phyloP scores from a whole-genome alignment of 2,797 vertebrate genomes.

The Myotis pilosus region DNA sequence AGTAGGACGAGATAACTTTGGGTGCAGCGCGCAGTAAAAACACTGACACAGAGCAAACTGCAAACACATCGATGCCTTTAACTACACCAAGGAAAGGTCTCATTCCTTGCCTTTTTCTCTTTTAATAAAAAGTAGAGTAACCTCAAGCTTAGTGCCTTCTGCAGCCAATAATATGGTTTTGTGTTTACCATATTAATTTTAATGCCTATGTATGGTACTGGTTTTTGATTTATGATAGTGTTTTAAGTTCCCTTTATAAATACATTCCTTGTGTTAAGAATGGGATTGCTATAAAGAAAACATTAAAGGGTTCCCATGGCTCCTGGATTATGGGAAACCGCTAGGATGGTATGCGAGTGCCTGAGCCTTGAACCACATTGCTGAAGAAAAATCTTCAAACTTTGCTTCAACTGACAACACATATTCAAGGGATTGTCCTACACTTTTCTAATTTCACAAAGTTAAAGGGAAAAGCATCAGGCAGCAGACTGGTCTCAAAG shows the following conservation, averaged over 20 bases:
- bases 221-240: not conserved
- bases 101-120: not conserved
- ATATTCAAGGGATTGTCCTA: not conserved
- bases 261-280: not conserved
- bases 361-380: not conserved
- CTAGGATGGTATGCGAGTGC: not conserved
- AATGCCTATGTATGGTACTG: not conserved
- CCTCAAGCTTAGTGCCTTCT: not conserved
- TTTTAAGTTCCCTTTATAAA: constrained; percentile 31
- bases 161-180: not conserved
- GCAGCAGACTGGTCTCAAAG: not conserved
- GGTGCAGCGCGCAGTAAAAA: not conserved
- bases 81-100: not conserved
- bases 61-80: not conserved
- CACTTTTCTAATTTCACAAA: not conserved
- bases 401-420: not conserved
- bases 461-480: not conserved
- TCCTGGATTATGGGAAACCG: not conserved
- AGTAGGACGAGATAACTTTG: not conserved
- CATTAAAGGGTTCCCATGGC: not conserved
- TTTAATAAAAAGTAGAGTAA: not conserved
- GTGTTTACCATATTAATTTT: not conserved
- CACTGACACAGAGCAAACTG: not conserved
- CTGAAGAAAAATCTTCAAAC: not conserved
- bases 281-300: not conserved